Base-by-base conservation (phyloP, 2,113 vertebrate species). In the Monarcha castaneiventris region DNA sequence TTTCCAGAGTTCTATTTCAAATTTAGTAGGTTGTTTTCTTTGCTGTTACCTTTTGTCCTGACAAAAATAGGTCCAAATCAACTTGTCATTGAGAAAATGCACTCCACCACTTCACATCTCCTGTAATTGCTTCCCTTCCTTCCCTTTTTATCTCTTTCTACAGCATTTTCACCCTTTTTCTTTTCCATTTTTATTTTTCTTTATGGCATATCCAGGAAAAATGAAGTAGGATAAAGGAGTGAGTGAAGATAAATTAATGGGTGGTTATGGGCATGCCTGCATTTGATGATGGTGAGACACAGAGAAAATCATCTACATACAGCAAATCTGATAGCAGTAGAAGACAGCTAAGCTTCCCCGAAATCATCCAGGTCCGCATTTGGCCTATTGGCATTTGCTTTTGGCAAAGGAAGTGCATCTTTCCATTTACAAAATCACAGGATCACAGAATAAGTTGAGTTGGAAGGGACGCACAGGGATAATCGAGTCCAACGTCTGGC, bases 401-500 rank as follows among this genome's bases (percentile, higher is more conserved):
- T 83, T 59, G 35, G 21, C 71, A 78, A 75, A 69, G 32, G 18
- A 87, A 71, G 7, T 26, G 0, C 10, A 46, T 77, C 27, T 68
- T 86, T 72, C 39, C 26, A 49, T 74, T 88, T 77, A 67, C 25
- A 51, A 46, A 75, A 89, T 13, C 46, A 77, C 17, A 37, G 13
- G 67, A 61, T 75, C 29, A 52, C 23, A 59, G 22, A 61, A 39
- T n/a, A 41, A 46, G 11, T 9, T 52, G n/a, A 35, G 11, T 27
- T 75, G 25, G n/a, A 89, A 35, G 23, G 12, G 17, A 55, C 21
- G 6, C 26, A 69, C 52, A 43, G 35, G 14, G 25, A 62, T 55
- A 20, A n/a, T 18, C 0, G 1, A 11, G 30, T 55, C 17, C 25
- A 62, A 4, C 17, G 48, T 41, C n/a, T 41, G 26, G 30, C 21